phyloP scores from a whole-genome alignment of 1,140 invertebrate genomes.

The Caenorhabditis brenneri region DNA sequence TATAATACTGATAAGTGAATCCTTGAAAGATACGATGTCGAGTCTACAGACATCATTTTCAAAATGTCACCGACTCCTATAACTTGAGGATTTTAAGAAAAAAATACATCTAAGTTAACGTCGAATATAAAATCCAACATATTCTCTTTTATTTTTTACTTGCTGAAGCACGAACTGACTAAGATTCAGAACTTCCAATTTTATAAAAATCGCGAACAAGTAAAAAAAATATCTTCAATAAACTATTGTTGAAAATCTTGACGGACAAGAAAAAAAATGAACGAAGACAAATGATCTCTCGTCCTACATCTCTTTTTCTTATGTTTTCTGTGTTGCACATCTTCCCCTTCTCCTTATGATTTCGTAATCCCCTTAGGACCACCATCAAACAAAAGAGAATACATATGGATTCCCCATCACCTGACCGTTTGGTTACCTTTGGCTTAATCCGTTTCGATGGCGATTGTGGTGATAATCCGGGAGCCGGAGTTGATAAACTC shows the following conservation, averaged over 20 bases:
- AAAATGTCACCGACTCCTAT: too few species aligned
- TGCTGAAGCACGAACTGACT: too few species aligned
- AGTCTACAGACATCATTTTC: too few species aligned
- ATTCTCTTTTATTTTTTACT: too few species aligned
- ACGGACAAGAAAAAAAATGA: neutral
- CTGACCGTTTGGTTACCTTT: neutral
- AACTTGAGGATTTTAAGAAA: too few species aligned
- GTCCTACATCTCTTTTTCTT: neutral
- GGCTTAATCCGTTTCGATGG: slow-evolving; percentile 33
- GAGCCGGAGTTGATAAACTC: neutral
- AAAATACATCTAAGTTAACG: too few species aligned
- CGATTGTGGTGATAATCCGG: slow-evolving; percentile 12
- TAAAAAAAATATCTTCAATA: too few species aligned
- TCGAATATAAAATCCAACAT: too few species aligned
- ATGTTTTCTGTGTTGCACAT: neutral
- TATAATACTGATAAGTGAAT: too few species aligned
- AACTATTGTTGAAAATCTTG: neutral
- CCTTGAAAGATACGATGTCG: too few species aligned
- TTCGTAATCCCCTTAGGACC: slow-evolving; percentile 11
- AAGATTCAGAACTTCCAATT: too few species aligned
- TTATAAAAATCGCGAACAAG: too few species aligned
- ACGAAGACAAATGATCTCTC: slow-evolving; percentile 36
- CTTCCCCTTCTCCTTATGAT: neutral
- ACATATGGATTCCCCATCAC: neutral
- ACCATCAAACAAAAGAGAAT: neutral